Evolutionary conservation across 2,797 vertebrate species (phyloP).

Genomic region (Macropus fuliginosus): DNA sequence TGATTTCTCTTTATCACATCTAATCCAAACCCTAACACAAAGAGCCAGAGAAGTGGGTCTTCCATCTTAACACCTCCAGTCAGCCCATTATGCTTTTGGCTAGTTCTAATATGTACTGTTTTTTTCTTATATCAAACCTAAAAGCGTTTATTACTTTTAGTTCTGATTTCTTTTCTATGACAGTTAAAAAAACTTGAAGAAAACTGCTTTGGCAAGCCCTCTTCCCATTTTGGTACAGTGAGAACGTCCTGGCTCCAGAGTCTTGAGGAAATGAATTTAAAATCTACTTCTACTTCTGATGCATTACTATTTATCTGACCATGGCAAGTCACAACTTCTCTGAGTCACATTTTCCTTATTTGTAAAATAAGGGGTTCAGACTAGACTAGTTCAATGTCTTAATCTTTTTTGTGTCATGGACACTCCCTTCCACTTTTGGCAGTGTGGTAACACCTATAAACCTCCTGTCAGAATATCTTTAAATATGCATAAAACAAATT

Average conservation of each 20-base stretch:
- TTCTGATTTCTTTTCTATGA: not conserved
- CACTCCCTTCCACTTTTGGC: not conserved
- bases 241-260: no score
- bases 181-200: not conserved
- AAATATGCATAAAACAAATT: not conserved
- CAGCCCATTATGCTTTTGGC: not conserved
- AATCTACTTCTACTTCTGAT: not conserved
- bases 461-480: not conserved
- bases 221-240: no score
- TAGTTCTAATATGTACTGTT: not conserved
- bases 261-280: not conserved
- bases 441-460: not conserved
- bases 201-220: no score
- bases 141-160: not conserved
- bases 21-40: not conserved
- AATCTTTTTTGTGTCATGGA: not conserved
- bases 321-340: not conserved
- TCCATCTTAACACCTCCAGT: not conserved
- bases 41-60: not conserved
- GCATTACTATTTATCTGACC: not conserved
- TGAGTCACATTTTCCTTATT: not conserved
- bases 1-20: not conserved
- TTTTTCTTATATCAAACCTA: no score
- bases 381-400: not conserved
- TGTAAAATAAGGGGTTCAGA: not conserved